Conservation (phyloP, 2,888 invertebrate genomes). For the Bimastos eiseni region DNA sequence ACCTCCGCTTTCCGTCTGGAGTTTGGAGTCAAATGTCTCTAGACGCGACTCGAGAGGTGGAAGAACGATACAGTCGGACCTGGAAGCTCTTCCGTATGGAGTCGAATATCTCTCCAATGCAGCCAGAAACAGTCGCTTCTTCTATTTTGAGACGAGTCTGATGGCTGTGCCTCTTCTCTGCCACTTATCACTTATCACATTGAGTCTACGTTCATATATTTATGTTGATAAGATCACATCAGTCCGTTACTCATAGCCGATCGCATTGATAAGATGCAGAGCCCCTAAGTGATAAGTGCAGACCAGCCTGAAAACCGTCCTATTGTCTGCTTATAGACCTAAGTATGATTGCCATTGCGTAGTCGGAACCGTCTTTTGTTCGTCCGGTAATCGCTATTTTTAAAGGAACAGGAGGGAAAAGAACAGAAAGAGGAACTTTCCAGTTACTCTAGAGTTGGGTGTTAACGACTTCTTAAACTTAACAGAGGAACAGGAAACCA, state of each 20-base stretch:
- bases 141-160: background rate
- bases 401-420: too few relatives aligned
- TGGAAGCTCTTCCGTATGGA: constrained; percentile 15
- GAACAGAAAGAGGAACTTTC: too few relatives aligned
- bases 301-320: background rate
- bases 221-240: background rate
- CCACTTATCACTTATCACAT: background rate
- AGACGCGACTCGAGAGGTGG: constrained; percentile 21
- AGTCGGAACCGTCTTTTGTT: background rate
- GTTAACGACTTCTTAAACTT: too few relatives aligned
- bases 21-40: background rate
- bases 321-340: background rate
- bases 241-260: background rate
- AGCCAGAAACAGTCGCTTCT: background rate
- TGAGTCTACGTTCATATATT: background rate
- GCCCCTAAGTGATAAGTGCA: background rate
- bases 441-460: too few relatives aligned
- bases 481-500: too few relatives aligned
- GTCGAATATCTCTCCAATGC: constrained; percentile 9
- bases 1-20: background rate
- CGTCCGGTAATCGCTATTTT: background rate
- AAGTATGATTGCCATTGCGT: background rate
- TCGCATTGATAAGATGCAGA: background rate
- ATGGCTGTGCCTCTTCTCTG: background rate
- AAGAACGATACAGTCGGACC: background rate